Evolutionary conservation across 2,888 invertebrate genomes (phyloP).

Genomic region (Monopis laevigella): DNA sequence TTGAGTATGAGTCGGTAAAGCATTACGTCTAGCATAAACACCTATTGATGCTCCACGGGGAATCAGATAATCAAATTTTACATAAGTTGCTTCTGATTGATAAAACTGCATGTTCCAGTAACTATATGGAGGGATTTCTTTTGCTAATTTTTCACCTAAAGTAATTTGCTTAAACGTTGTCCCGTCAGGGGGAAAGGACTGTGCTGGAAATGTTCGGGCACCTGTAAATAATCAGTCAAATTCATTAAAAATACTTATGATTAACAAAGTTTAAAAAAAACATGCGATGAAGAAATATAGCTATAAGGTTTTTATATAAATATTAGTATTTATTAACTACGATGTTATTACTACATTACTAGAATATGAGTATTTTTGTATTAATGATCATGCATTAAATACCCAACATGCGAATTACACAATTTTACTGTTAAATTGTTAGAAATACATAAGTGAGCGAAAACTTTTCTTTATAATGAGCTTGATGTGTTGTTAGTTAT

Average conservation of each 20-base stretch:
- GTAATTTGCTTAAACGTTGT: constrained; percentile 92
- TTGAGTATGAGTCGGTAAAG: constrained; percentile 94
- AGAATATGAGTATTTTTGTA: too few relatives aligned
- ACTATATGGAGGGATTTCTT: constrained; percentile 91
- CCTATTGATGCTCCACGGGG: constrained; percentile 93
- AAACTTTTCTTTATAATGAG: too few relatives aligned
- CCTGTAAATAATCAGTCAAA: constrained; percentile 58
- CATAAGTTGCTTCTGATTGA: constrained; percentile 92
- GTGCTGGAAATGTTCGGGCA: constrained; percentile 87
- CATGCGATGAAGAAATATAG: constrained; percentile 5
- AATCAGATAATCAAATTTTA: constrained; percentile 94
- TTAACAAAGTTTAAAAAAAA: background rate
- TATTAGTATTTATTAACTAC: too few relatives aligned
- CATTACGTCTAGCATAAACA: constrained; percentile 93
- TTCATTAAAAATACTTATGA: background rate
- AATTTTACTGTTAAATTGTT: too few relatives aligned
- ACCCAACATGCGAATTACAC: too few relatives aligned
- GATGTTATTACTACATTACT: too few relatives aligned
- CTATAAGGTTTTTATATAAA: background rate
- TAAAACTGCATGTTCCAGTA: constrained; percentile 99
- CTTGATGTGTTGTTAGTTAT: constrained; percentile 5
- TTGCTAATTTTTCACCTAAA: constrained; percentile 86
- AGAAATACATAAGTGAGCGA: too few relatives aligned
- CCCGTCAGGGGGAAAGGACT: constrained; percentile 92
- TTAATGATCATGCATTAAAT: too few relatives aligned